Base-by-base conservation (phyloP, 2,113 vertebrate genomes). In the Dromaius novaehollandiae region DNA sequence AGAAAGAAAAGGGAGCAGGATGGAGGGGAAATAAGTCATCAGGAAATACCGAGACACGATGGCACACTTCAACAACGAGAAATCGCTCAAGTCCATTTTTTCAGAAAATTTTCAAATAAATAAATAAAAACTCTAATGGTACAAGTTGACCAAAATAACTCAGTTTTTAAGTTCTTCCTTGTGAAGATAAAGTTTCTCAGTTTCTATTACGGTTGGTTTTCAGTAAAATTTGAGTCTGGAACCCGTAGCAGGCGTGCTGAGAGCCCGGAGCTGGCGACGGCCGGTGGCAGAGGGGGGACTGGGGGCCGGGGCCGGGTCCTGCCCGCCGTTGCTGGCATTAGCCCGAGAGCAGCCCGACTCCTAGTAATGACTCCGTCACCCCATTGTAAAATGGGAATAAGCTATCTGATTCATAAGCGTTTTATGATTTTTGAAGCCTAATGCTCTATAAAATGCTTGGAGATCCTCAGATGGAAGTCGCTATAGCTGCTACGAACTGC, bases 321-420 rank as follows among this genome's bases (percentile, higher is more conserved):
- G 16, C 16, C 32, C n/a, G 5, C 21, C 21, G 42, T 60, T 22
- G 24, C 11, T 26, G 50, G 13, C 30, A 19, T 76, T 53, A 69
- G 42, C 40, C 46, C 0, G 0, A 38, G 51, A 83, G 48, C 3
- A 0, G 40, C 28, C 11, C 0, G 19, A 17, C n/a, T 21, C 55
- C 56, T 12, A 2, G 61, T 77, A 25, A 8, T 3, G 19, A 18
- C 82, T 40, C 48, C 50, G 8, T 17, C 34, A 24, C 28, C 28
- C 36, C n/a, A 8, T 2, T 25, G 11, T n/a, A 69, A 63, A 68
- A 36, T 2, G 24, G 53, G 40, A 53, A 55, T 13, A 50, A 61
- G 13, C 9, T 17, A 13, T 5, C 25, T 20, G 65, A 46, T 44
- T 65, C 64, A 16, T 13, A 7, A 0, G 2, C 32, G 36, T 24